Evolutionary conservation across 2,797 vertebrate species (phyloP).

Genomic region (Danio choprae): DNA sequence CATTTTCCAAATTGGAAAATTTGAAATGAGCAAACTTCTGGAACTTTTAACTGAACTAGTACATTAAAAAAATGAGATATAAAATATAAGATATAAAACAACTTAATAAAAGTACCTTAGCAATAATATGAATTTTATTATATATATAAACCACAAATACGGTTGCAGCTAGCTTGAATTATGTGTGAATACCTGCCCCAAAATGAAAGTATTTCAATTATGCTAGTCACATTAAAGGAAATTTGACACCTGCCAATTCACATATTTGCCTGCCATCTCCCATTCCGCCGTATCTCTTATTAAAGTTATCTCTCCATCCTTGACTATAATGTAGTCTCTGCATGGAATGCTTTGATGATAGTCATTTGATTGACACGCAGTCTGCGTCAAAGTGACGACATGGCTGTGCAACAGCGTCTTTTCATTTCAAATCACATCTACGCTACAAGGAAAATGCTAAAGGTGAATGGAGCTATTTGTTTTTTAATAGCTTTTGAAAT

Average conservation of each 20-base stretch:
- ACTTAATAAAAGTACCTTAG: too few relatives aligned
- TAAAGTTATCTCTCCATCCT: slow-evolving; percentile 24
- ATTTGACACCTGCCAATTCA: slow-evolving; percentile 28
- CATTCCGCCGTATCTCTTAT: slow-evolving; percentile 1
- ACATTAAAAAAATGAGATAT: too few relatives aligned
- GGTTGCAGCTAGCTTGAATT: slow-evolving; percentile 11
- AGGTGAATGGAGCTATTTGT: slow-evolving; percentile 16
- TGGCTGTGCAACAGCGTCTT: not conserved
- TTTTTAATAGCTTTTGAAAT: slow-evolving; percentile 9
- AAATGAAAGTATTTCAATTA: slow-evolving; percentile 6
- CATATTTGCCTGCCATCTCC: slow-evolving; percentile 5
- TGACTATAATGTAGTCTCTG: slow-evolving; percentile 1
- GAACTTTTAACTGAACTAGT: too few relatives aligned
- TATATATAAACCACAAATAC: slow-evolving; percentile 9
- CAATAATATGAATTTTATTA: too few relatives aligned
- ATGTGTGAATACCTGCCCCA: not conserved
- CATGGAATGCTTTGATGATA: slow-evolving; percentile 36
- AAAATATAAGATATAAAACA: too few relatives aligned
- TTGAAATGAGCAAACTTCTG: too few relatives aligned
- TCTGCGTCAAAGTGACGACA: slow-evolving; percentile 16
- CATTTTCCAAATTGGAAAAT: too few relatives aligned
- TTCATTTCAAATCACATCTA: slow-evolving; percentile 21
- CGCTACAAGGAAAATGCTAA: not conserved
- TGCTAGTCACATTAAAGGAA: not conserved
- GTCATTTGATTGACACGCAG: slow-evolving; percentile 38